phyloP scores from a whole-genome alignment of 1,140 invertebrate species.

The Charaxes varanes region DNA sequence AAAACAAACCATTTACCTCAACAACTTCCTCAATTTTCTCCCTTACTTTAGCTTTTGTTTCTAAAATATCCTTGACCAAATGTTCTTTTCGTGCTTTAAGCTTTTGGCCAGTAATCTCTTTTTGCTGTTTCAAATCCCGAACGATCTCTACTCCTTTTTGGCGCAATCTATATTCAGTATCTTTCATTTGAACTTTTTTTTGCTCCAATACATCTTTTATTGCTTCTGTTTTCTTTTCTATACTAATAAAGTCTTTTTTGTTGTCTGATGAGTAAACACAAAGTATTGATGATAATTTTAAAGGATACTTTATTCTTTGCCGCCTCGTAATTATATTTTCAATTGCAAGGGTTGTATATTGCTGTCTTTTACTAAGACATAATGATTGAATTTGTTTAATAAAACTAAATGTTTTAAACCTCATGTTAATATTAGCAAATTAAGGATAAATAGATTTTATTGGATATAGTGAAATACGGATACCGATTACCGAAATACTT shows the following conservation, averaged over 20 bases:
- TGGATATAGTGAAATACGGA: no score
- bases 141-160: constrained; percentile 73
- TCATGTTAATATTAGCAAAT: constrained; percentile 42
- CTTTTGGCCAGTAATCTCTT: constrained; percentile 64
- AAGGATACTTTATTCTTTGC: constrained; percentile 18
- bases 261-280: constrained; percentile 55
- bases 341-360: constrained; percentile 24
- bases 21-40: constrained; percentile 81
- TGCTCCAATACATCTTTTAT: constrained; percentile 75
- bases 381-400: constrained; percentile 35
- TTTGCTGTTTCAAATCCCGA: constrained; percentile 75
- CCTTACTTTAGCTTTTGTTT: constrained; percentile 78
- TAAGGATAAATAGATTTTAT: no score
- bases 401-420: constrained; percentile 31
- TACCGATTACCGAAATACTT: no score
- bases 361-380: constrained; percentile 15
- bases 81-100: constrained; percentile 76
- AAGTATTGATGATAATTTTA: constrained; percentile 31
- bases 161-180: constrained; percentile 75
- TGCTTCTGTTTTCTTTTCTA: constrained; percentile 65
- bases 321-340: constrained; percentile 26
- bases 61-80: constrained; percentile 79
- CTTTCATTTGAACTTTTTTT: constrained; percentile 74
- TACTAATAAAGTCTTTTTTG: constrained; percentile 56
- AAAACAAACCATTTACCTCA: constrained; percentile 50